A percentile compares a stretch with the other conserved stretches of the same genome.
These are phyloP conservation scores for Etheostoma perlongum DNA, from an alignment of 2,797 vertebrate species.

Conservation along the genomic window DNA sequence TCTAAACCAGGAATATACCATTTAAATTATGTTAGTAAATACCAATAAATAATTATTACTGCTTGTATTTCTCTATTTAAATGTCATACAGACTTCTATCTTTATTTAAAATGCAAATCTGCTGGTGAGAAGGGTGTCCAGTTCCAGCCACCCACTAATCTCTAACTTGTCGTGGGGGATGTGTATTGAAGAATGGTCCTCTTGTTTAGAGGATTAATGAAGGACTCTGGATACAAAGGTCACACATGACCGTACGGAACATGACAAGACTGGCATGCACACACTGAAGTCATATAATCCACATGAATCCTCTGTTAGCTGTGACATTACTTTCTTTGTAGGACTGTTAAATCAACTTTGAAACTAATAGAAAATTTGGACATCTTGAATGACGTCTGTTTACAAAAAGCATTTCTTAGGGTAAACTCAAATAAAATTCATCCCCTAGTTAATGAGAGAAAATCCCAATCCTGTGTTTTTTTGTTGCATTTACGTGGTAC, in stretches of 20 bases:
- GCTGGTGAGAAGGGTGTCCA: slow-evolving; percentile 41
- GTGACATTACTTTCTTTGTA: not conserved
- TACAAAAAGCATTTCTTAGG: slow-evolving; percentile 3
- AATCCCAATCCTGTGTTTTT: slow-evolving; percentile 17
- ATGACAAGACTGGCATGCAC: slow-evolving; percentile 14
- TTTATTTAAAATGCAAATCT: slow-evolving; percentile 35
- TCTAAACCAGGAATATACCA: not conserved
- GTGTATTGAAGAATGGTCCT: slow-evolving; percentile 72
- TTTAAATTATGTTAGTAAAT: not conserved
- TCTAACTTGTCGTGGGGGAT: slow-evolving; percentile 58
- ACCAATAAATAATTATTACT: not conserved
- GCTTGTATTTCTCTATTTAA: slow-evolving; percentile 1
- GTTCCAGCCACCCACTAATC: slow-evolving; percentile 66
- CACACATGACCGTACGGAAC: slow-evolving; percentile 5
- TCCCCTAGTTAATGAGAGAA: slow-evolving; percentile 8
- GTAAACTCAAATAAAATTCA: slow-evolving; percentile 28
- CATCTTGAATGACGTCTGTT: not conserved
- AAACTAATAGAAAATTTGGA: not conserved
- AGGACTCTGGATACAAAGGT: slow-evolving; percentile 39
- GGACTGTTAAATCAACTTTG: not conserved
- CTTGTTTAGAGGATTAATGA: slow-evolving; percentile 78
- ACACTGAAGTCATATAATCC: not conserved
- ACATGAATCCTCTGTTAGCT: not conserved
- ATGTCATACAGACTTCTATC: not conserved
- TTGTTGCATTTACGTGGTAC: not conserved